These are phyloP conservation scores for Pecten maximus DNA, from an alignment of 2,888 invertebrate species.

Conservation along the genomic window DNA sequence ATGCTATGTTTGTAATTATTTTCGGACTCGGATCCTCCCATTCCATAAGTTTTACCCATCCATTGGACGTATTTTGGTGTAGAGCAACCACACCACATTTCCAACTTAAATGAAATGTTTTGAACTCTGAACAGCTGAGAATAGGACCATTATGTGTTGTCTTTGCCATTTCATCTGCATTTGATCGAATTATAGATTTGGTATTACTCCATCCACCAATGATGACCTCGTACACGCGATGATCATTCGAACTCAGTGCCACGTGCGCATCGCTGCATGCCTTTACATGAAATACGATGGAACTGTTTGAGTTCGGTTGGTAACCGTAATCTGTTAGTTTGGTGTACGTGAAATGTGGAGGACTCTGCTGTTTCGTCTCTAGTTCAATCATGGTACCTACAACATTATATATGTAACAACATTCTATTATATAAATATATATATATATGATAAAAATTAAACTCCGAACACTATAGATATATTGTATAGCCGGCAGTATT, in stretches of 20 bases:
- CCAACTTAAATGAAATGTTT: slow-evolving; percentile 6
- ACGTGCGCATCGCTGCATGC: not conserved
- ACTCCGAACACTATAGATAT: too few species aligned
- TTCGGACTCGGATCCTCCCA: not conserved
- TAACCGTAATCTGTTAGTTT: not conserved
- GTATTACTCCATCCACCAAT: slow-evolving; percentile 12
- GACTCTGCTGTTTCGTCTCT: not conserved
- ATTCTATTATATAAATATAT: not conserved
- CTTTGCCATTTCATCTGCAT: not conserved
- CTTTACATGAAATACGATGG: not conserved
- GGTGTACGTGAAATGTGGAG: not conserved
- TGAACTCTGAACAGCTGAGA: not conserved
- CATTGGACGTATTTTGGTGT: not conserved
- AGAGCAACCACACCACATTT: not conserved
- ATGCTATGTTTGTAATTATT: not conserved
- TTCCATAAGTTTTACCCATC: not conserved
- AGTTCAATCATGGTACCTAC: slow-evolving; percentile 6
- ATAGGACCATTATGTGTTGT: not conserved
- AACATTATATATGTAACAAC: not conserved
- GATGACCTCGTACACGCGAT: not conserved
- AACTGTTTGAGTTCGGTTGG: not conserved
- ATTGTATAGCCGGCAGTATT: too few species aligned
- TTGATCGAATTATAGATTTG: not conserved
- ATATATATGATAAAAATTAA: too few species aligned
- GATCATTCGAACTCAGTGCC: not conserved